Evolutionary conservation across 2,888 invertebrate species (phyloP).

Genomic region (Oscheius sp.): DNA sequence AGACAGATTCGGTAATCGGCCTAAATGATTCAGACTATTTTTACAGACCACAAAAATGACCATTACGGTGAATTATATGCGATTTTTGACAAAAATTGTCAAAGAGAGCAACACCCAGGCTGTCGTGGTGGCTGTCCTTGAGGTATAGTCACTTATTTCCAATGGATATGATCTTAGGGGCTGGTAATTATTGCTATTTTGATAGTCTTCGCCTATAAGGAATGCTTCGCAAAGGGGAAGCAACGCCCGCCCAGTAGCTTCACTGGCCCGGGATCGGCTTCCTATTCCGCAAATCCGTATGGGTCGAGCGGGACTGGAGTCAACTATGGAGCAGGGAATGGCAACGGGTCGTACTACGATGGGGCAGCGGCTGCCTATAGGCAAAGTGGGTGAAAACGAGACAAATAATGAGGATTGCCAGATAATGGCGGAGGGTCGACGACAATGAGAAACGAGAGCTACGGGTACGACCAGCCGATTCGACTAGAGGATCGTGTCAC

Average conservation of each 20-base stretch:
- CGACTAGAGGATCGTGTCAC: neutral
- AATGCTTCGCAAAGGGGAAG: slow-evolving; percentile 17
- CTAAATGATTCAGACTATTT: neutral
- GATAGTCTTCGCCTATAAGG: slow-evolving; percentile 19
- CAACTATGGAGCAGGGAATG: slow-evolving; percentile 16
- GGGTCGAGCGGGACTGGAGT: slow-evolving; percentile 7
- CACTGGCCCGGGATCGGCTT: neutral
- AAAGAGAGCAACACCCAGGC: slow-evolving; percentile 36
- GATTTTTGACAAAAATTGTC: neutral
- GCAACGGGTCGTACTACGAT: slow-evolving; percentile 14
- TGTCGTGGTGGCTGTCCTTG: slow-evolving; percentile 41
- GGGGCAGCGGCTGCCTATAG: slow-evolving; percentile 21
- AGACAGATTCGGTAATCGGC: neutral
- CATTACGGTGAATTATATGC: neutral
- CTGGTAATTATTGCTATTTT: slow-evolving; percentile 29
- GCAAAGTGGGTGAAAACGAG: neutral
- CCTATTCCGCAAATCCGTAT: slow-evolving; percentile 11
- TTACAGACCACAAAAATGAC: neutral
- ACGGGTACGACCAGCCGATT: slow-evolving; percentile 24
- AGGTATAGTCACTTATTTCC: slow-evolving; percentile 5
- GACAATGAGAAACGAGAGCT: slow-evolving; percentile 1
- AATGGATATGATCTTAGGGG: neutral
- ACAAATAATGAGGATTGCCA: neutral
- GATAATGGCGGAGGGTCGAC: neutral
- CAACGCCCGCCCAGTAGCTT: neutral